Conservation (phyloP, 1,140 invertebrate species). For the Schlechtendalia chinensis region DNA sequence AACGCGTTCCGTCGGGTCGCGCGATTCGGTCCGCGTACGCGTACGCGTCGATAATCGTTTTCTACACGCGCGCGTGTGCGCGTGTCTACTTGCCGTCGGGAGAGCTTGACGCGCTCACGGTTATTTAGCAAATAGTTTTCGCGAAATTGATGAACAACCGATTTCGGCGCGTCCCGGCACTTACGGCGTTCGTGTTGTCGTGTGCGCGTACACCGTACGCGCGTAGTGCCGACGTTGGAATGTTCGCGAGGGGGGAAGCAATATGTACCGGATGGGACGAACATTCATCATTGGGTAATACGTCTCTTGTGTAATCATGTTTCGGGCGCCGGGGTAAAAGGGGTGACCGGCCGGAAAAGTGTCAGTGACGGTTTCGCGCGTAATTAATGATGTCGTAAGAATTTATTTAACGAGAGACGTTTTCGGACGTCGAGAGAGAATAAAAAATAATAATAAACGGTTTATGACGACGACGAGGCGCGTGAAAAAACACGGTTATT, state of each 20-base stretch:
- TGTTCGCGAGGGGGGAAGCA: not conserved
- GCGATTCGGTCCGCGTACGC: not conserved
- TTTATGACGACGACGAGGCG: too few relatives aligned
- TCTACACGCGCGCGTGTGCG: not conserved
- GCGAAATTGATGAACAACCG: slow-evolving; percentile 34
- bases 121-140: slow-evolving; percentile 31
- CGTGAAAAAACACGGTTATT: too few relatives aligned
- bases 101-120: not conserved
- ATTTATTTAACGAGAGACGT: slow-evolving; percentile 29
- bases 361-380: slow-evolving; percentile 35
- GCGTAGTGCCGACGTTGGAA: not conserved
- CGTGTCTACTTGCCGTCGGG: not conserved
- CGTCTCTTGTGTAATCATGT: slow-evolving; percentile 22
- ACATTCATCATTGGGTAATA: slow-evolving; percentile 45
- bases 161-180: not conserved
- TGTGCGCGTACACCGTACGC: not conserved
- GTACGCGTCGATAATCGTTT: not conserved
- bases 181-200: not conserved
- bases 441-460: not conserved
- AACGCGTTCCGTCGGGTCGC: too few relatives aligned
- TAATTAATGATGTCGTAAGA: slow-evolving; percentile 39
- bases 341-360: slow-evolving; percentile 18
- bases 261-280: not conserved
- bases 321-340: not conserved
- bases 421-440: not conserved